phyloP scores from a whole-genome alignment of 1,140 invertebrate genomes.

The Thalassaphorura encarpata region DNA sequence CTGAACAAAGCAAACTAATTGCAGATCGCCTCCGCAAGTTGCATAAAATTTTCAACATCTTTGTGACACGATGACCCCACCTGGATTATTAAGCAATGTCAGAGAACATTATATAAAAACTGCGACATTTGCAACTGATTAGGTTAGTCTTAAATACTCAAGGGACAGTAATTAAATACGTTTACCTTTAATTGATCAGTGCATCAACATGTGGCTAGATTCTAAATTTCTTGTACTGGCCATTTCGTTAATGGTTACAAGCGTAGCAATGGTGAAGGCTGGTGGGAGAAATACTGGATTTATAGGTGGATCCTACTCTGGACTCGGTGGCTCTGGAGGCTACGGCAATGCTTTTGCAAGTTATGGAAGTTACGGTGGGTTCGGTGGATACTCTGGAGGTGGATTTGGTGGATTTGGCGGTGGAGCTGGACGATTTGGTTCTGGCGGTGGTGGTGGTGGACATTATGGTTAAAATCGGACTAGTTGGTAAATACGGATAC shows the following conservation, averaged over 20 bases:
- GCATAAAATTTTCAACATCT: too few relatives aligned
- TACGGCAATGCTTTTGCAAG: neutral
- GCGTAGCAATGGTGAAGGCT: neutral
- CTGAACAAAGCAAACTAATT: too few relatives aligned
- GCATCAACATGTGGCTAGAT: neutral
- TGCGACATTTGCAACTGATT: too few relatives aligned
- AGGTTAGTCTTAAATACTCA: too few relatives aligned
- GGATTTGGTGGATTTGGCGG: too few relatives aligned
- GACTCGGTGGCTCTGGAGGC: neutral
- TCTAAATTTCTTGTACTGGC: neutral
- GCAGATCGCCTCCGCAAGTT: too few relatives aligned
- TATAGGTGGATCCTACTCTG: conserved; percentile 2
- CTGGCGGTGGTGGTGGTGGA: neutral
- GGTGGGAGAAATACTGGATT: conserved; percentile 9
- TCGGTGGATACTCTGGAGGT: too few relatives aligned
- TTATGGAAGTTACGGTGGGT: conserved; percentile 1
- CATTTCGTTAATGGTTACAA: neutral
- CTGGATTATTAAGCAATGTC: too few relatives aligned
- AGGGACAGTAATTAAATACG: neutral
- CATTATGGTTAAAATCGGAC: neutral
- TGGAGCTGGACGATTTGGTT: neutral
- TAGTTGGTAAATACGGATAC: neutral
- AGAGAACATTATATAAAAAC: too few relatives aligned
- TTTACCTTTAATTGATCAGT: neutral
- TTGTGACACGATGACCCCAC: too few relatives aligned